Evolutionary conservation across 2,797 vertebrate genomes (phyloP).

Genomic region (Enteromius anoplus): DNA sequence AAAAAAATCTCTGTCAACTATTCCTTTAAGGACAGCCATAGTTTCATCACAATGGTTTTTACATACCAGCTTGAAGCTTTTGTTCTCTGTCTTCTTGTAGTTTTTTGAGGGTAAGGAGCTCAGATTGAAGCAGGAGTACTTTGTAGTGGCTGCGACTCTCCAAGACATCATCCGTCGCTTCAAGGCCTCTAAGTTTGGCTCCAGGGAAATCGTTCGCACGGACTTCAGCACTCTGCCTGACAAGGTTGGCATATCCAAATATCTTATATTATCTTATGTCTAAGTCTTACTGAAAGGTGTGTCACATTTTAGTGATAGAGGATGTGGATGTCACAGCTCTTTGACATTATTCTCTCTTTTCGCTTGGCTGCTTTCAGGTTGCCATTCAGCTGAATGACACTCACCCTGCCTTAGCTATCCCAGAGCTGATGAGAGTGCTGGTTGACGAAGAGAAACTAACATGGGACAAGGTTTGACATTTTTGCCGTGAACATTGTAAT

Average conservation of each 20-base stretch:
- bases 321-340: neutral
- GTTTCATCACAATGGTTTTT: neutral
- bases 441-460: slow-evolving; percentile 89
- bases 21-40: neutral
- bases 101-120: slow-evolving; percentile 99
- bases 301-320: neutral
- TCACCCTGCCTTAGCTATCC: slow-evolving; percentile 94
- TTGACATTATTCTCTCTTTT: neutral
- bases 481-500: neutral
- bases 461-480: slow-evolving; percentile 85
- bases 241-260: slow-evolving; percentile 77
- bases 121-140: slow-evolving; percentile 97
- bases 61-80: slow-evolving; percentile 5
- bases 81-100: slow-evolving; percentile 67
- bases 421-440: slow-evolving; percentile 94
- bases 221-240: slow-evolving; percentile 90
- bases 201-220: slow-evolving; percentile 89
- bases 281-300: neutral
- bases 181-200: slow-evolving; percentile 97
- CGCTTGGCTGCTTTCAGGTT: slow-evolving; percentile 77
- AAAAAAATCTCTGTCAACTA: neutral
- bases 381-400: slow-evolving; percentile 98
- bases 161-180: slow-evolving; percentile 97
- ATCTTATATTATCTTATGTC: neutral
- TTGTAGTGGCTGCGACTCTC: slow-evolving; percentile 96